phyloP scores from a whole-genome alignment of 2,888 invertebrate species.

The Helicoverpa assulta region DNA sequence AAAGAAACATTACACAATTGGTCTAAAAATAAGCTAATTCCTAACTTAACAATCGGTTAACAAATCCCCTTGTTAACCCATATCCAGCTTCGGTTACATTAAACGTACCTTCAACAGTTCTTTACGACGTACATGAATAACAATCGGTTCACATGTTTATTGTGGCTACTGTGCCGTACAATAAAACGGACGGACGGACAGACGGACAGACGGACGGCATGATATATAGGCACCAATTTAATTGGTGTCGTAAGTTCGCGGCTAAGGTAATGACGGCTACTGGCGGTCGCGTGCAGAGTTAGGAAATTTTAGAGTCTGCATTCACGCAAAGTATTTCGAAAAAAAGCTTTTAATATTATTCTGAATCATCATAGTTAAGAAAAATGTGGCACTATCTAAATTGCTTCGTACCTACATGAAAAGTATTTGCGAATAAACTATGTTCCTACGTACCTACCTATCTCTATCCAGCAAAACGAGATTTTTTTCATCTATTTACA shows the following conservation, averaged over 20 bases:
- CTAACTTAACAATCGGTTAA: background rate
- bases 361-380: no score
- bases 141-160: slow-evolving; percentile 86
- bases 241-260: slow-evolving; percentile 83
- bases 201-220: slow-evolving; percentile 72
- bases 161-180: slow-evolving; percentile 81
- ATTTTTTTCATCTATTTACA: no score
- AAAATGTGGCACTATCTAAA: no score
- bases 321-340: background rate
- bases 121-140: slow-evolving; percentile 65
- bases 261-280: slow-evolving; percentile 84
- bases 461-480: no score
- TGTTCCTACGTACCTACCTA: no score
- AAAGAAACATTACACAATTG: background rate
- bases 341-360: background rate
- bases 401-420: no score
- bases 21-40: background rate
- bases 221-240: slow-evolving; percentile 87
- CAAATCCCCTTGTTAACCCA: slow-evolving; percentile 23
- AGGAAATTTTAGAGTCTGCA: slow-evolving; percentile 47
- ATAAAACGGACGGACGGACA: slow-evolving; percentile 80
- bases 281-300: slow-evolving; percentile 73
- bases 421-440: no score
- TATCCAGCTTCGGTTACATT: slow-evolving; percentile 14
- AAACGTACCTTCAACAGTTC: slow-evolving; percentile 24